A percentile compares a stretch with the other conserved stretches of the same genome.
Conservation (phyloP, 2,888 invertebrate genomes). For the Sminthurides aquaticus region DNA sequence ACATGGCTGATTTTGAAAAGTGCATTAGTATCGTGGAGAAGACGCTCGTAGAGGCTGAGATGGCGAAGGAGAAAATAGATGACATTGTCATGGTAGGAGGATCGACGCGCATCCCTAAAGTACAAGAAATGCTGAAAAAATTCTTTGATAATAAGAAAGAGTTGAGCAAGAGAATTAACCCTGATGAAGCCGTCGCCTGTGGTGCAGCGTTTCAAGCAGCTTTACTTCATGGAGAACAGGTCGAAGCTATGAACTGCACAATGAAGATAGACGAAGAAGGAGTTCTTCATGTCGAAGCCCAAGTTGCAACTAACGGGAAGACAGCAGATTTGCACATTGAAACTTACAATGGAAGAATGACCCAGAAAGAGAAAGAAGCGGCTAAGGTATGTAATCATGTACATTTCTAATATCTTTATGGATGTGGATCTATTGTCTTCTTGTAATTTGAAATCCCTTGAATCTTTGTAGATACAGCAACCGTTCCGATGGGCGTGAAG, state of each 20-base stretch:
- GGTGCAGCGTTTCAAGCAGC: conserved; percentile 69
- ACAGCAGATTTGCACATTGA: conserved; percentile 70
- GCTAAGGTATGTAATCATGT: conserved; percentile 6
- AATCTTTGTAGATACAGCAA: background rate
- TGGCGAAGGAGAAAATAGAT: background rate
- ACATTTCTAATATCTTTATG: background rate
- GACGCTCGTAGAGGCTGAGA: background rate
- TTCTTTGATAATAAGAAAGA: conserved; percentile 68
- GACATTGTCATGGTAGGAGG: conserved; percentile 74
- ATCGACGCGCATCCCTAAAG: conserved; percentile 70
- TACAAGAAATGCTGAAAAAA: conserved; percentile 64
- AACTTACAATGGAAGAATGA: conserved; percentile 57
- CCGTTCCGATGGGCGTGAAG: background rate
- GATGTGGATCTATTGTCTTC: no score
- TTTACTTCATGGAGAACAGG: conserved; percentile 49
- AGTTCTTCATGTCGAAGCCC: conserved; percentile 87
- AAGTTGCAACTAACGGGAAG: conserved; percentile 85
- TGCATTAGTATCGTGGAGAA: conserved; percentile 19
- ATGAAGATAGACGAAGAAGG: conserved; percentile 91
- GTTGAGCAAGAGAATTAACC: conserved; percentile 67
- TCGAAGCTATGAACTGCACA: conserved; percentile 76
- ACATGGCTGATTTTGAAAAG: conserved; percentile 13
- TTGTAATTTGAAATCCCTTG: no score
- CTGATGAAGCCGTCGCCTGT: conserved; percentile 73
- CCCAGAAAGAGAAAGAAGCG: conserved; percentile 57